phyloP scores from a whole-genome alignment of 2,113 vertebrate genomes.

The Anguilla rostrata region DNA sequence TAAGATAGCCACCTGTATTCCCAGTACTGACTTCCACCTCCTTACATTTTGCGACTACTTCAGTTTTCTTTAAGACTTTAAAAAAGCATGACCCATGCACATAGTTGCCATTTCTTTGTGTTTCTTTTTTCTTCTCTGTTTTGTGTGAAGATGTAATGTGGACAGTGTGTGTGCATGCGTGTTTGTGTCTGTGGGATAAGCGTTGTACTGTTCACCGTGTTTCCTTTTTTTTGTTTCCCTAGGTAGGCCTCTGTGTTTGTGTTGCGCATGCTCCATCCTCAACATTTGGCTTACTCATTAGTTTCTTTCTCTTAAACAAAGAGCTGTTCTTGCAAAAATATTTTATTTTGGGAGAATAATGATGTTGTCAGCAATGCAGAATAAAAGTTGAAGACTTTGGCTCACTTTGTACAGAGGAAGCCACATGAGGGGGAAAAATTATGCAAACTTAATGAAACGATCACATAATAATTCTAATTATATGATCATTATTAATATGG shows the following conservation, averaged over 20 bases:
- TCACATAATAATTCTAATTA: not conserved
- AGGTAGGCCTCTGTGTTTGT: not conserved
- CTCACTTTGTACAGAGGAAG: not conserved
- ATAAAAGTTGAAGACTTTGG: not conserved
- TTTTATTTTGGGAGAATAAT: not conserved
- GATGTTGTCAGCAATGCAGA: not conserved
- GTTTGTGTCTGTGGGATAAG: not conserved
- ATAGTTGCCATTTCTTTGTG: not conserved
- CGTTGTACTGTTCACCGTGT: not conserved
- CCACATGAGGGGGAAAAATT: not conserved
- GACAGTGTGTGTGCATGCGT: not conserved
- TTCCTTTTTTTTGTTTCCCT: not conserved
- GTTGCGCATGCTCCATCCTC: not conserved
- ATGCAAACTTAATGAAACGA: not conserved
- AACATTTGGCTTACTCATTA: not conserved
- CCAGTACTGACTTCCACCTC: slow-evolving; percentile 32
- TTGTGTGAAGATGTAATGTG: not conserved
- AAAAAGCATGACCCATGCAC: not conserved
- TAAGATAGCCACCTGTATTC: not conserved
- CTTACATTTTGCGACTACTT: slow-evolving; percentile 21
- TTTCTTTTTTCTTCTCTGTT: not conserved
- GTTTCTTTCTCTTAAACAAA: not conserved
- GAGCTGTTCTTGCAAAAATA: not conserved
- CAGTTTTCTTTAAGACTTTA: not conserved
- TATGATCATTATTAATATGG: not conserved